Percentiles rank a stretch among this genome's conserved stretches.
phyloP scores from a whole-genome alignment of 1,140 invertebrate species.

The Drosophila mayri region DNA sequence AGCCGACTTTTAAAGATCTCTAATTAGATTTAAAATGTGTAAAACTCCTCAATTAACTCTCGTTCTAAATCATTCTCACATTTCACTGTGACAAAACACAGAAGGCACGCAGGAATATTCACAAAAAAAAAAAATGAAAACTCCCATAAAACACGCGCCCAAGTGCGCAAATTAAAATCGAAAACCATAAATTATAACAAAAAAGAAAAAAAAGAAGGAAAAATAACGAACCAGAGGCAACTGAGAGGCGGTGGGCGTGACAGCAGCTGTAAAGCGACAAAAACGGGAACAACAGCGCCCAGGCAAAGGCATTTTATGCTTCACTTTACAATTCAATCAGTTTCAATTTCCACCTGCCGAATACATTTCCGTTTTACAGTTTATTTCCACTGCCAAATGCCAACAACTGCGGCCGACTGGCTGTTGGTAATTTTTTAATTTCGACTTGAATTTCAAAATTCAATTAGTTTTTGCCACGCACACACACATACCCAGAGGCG shows the following conservation, averaged over 20 bases:
- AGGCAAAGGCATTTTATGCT: conserved; percentile 68
- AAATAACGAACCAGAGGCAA: conserved; percentile 4
- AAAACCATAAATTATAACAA: conserved; percentile 72
- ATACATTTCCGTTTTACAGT: conserved; percentile 78
- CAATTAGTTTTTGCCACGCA: conserved; percentile 64
- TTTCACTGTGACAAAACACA: conserved; percentile 56
- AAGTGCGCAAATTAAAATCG: conserved; percentile 78
- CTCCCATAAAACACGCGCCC: conserved; percentile 63
- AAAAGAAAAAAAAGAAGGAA: conserved; percentile 15
- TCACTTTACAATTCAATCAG: conserved; percentile 81
- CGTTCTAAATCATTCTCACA: conserved; percentile 55
- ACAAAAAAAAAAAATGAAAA: conserved; percentile 36
- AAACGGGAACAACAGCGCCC: conserved; percentile 30
- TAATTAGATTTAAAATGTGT: not conserved
- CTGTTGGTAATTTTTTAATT: conserved; percentile 78
- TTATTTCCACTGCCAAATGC: conserved; percentile 52
- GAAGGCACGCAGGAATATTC: conserved; percentile 51
- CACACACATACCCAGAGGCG: not conserved
- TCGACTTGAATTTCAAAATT: conserved; percentile 77
- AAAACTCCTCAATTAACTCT: conserved; percentile 17
- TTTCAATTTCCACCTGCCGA: conserved; percentile 82
- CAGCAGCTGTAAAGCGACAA: conserved; percentile 51
- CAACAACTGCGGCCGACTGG: conserved; percentile 24
- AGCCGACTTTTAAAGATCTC: too few species aligned
- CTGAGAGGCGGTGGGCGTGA: conserved; percentile 9